These are phyloP conservation scores for Himalopsyche anomala DNA, from an alignment of 2,888 invertebrate genomes.

Conservation along the genomic window DNA sequence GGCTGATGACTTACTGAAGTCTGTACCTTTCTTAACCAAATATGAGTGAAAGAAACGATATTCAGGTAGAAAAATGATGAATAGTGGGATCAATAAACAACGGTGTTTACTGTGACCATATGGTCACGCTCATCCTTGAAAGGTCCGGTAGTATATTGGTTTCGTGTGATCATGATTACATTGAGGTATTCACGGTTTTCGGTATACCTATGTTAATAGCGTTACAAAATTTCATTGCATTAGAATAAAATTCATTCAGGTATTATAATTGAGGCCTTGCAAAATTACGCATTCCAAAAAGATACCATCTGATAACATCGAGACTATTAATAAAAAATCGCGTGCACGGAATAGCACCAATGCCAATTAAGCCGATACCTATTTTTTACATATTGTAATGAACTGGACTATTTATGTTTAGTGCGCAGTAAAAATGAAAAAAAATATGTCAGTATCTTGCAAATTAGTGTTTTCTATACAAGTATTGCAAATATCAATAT, in stretches of 20 bases:
- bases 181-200: neutral
- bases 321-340: neutral
- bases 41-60: too few relatives aligned
- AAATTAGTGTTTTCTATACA: too few relatives aligned
- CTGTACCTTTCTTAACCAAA: too few relatives aligned
- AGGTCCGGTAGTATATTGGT: neutral
- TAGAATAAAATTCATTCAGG: conserved; percentile 2
- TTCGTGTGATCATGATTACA: neutral
- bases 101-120: too few relatives aligned
- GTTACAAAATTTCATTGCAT: neutral
- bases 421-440: neutral
- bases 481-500: too few relatives aligned
- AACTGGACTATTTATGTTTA: too few relatives aligned
- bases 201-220: neutral
- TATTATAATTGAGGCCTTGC: conserved; percentile 12
- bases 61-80: too few relatives aligned
- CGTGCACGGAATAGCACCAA: neutral
- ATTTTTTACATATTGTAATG: too few relatives aligned
- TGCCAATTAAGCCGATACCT: neutral
- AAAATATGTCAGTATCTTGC: too few relatives aligned
- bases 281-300: conserved; percentile 16
- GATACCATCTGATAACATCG: neutral
- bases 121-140: too few relatives aligned
- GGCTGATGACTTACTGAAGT: too few relatives aligned
- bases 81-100: too few relatives aligned